Percentiles rank a stretch among this genome's conserved stretches.
Conservation (phyloP, 1,140 invertebrate genomes). For the Ganaspis sp. region DNA sequence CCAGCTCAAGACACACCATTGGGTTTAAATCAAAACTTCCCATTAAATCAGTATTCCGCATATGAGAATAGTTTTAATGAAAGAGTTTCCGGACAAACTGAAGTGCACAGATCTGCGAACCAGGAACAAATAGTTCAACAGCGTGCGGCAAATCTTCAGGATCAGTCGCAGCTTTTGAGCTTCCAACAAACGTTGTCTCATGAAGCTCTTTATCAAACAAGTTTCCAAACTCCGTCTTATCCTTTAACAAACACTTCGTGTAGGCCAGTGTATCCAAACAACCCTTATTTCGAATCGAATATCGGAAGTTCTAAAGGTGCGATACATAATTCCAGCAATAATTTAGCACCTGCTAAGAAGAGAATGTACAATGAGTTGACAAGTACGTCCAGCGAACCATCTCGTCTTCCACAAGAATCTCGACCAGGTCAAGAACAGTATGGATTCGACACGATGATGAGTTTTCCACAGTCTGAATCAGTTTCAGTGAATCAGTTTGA, state of each 20-base stretch:
- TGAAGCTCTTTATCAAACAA: constrained; percentile 66
- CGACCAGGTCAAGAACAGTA: constrained; percentile 60
- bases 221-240: constrained; percentile 69
- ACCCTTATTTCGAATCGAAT: constrained; percentile 67
- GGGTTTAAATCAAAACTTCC: constrained; percentile 66
- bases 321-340: constrained; percentile 46
- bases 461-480: constrained; percentile 59
- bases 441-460: constrained; percentile 69
- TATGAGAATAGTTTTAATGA: constrained; percentile 64
- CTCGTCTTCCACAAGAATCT: constrained; percentile 57
- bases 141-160: constrained; percentile 48
- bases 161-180: constrained; percentile 61
- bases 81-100: constrained; percentile 51
- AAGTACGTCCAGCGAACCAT: constrained; percentile 22
- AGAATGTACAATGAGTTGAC: constrained; percentile 67
- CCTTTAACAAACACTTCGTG: constrained; percentile 63
- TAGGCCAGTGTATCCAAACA: constrained; percentile 67
- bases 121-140: constrained; percentile 60
- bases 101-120: constrained; percentile 48
- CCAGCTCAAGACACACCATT: constrained; percentile 62
- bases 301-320: constrained; percentile 57
- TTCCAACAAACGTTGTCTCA: constrained; percentile 68
- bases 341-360: constrained; percentile 69
- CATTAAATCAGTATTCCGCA: constrained; percentile 61
- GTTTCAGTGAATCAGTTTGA: constrained; percentile 65